Evolutionary conservation across 2,888 invertebrate species (phyloP).

Genomic region (Amphiduros pacificus): DNA sequence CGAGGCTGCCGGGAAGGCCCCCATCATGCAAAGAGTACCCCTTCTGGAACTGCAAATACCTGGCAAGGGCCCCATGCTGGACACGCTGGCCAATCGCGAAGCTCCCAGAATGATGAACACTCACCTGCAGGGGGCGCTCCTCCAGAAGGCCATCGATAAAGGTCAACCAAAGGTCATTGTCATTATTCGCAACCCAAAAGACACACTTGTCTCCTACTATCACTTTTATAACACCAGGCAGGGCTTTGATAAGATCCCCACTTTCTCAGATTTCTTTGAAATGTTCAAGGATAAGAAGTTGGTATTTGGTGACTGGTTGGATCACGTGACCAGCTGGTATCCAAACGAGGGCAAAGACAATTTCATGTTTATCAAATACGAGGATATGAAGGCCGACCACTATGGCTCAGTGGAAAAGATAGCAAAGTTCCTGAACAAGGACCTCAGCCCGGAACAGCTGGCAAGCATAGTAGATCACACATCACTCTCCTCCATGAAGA

Average conservation of each 20-base stretch:
- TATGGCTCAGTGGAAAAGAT: neutral
- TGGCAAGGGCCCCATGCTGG: neutral
- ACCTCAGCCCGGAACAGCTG: neutral
- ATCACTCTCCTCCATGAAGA: neutral
- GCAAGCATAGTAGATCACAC: neutral
- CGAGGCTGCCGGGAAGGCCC: neutral
- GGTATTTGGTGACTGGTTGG: constrained; percentile 10
- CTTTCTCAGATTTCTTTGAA: constrained; percentile 9
- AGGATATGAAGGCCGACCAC: constrained; percentile 6
- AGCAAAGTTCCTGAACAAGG: neutral
- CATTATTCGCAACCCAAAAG: constrained; percentile 10
- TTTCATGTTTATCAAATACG: constrained; percentile 2
- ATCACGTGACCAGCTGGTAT: constrained; percentile 7
- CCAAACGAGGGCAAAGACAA: neutral
- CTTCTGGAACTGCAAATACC: constrained; percentile 2
- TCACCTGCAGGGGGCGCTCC: neutral
- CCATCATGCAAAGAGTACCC: neutral
- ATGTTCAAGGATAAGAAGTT: constrained; percentile 11
- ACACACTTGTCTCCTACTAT: constrained; percentile 7
- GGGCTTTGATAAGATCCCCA: neutral
- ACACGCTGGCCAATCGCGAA: neutral
- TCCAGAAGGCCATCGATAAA: neutral
- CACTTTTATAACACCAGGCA: constrained; percentile 4
- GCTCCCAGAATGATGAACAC: constrained; percentile 5
- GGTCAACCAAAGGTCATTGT: constrained; percentile 1